Base-by-base conservation (phyloP, 2,797 vertebrate genomes). In the Aphelocoma californica region DNA sequence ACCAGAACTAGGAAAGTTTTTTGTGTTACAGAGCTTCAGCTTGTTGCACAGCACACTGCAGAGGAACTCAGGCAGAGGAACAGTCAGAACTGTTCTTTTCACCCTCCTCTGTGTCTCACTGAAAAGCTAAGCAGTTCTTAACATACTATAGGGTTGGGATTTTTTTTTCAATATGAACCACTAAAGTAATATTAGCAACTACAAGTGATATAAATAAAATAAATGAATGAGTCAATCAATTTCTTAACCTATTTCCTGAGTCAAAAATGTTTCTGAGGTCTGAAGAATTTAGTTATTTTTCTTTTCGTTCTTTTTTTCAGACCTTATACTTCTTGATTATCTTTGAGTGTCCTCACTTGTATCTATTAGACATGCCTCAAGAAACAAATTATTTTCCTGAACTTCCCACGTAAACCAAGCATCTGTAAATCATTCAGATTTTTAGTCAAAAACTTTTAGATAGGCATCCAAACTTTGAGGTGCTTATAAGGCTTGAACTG, bases 101-200 rank as follows among this genome's bases (percentile, higher is more conserved):
- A 2, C 50, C 6, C 56, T 20, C 4, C 19, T 54, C 28, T 57
- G 9, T 42, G 32, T 84, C 50, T 93, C 66, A 66, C 12, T 69
- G 72, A 88, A 92, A 79, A 34, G 9, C 18, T 75, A 57, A 67
- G 7, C 18, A 54, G 18, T 13, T 57, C 86, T 93, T 61, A 69
- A 65, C 2, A 6, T 58, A 26, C 8, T 58, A 5, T 42, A 69
- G 12, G 9, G 1, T 32, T 56, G 31, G n/a, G 3, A 2, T 2
- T 20, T 77, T 77, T 19, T 81, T 29, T 21, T 6, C 14, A 61
- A 7, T 71, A 34, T 28, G 71, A 71, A 77, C 15, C 62, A 23
- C 19, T 48, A 61, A 77, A 73, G 12, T 61, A 62, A 26, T 56
- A 62, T 32, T 60, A 61, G 20, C 15, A 80, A 44, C 16, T 85